These are phyloP conservation scores for Drosophila mettleri DNA, from an alignment of 2,888 invertebrate species.

Conservation along the genomic window DNA sequence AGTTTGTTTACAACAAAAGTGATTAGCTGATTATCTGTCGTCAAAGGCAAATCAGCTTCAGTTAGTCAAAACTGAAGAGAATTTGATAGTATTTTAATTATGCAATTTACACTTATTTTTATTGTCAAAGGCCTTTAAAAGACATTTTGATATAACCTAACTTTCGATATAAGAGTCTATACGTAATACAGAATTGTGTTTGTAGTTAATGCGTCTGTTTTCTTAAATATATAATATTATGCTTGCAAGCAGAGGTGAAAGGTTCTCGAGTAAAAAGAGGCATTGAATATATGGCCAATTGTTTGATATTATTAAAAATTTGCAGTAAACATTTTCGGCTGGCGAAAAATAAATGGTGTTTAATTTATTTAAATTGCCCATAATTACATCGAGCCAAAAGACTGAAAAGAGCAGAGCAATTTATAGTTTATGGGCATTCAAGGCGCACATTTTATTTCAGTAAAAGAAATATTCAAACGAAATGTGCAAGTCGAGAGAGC, in stretches of 20 bases:
- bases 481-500: background rate
- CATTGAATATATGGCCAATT: background rate
- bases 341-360: conserved; percentile 28
- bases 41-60: no score
- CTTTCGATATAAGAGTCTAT: no score
- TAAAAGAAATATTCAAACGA: conserved; percentile 22
- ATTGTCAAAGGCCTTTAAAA: no score
- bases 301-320: background rate
- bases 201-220: no score
- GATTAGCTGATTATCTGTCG: no score
- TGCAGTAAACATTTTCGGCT: conserved; percentile 1
- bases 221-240: background rate
- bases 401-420: conserved; percentile 38
- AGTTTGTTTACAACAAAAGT: no score
- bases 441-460: conserved; percentile 9
- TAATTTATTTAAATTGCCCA: conserved; percentile 72
- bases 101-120: no score
- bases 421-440: conserved; percentile 34
- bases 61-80: no score
- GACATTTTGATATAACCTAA: no score
- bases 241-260: background rate
- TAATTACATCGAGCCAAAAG: conserved; percentile 62
- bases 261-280: background rate
- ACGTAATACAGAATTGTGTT: no score
- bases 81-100: no score